A percentile compares a stretch with the other conserved stretches of the same genome.
phyloP scores from a whole-genome alignment of 2,797 vertebrate species.

The Notolabrus celidotus region DNA sequence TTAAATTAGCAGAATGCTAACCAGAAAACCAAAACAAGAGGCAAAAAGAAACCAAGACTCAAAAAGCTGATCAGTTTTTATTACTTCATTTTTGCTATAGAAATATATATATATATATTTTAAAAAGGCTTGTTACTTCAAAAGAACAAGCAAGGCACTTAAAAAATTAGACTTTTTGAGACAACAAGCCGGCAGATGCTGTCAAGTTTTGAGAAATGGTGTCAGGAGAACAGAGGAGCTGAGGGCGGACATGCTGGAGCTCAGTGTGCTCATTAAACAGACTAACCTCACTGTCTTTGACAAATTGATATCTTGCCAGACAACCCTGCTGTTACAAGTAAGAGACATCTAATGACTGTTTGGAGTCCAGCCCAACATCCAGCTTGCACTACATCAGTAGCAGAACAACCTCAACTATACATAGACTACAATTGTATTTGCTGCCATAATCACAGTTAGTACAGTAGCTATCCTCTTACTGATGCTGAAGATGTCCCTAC shows the following conservation, averaged over 20 bases:
- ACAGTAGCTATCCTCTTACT: conserved; percentile 39
- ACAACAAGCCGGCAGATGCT: background rate
- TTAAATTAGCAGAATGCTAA: too few species aligned
- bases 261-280: conserved; percentile 24
- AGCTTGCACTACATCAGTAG: conserved; percentile 9
- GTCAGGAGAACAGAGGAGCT: background rate
- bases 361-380: conserved; percentile 14
- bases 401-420: conserved; percentile 37
- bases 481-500: conserved; percentile 46
- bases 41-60: too few species aligned
- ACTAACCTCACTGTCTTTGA: conserved; percentile 6
- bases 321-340: background rate
- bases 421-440: conserved; percentile 50
- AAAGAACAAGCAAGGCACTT: background rate
- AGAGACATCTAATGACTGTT: conserved; percentile 5
- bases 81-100: too few species aligned
- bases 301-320: conserved; percentile 9
- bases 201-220: background rate
- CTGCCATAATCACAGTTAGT: conserved; percentile 26
- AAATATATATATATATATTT: too few species aligned
- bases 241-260: conserved; percentile 8
- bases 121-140: too few species aligned
- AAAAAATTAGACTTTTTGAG: background rate
- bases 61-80: too few species aligned
- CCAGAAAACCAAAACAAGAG: too few species aligned